A percentile compares a stretch with the other conserved stretches of the same genome.
Conservation (phyloP, 2,888 invertebrate genomes). For the Thera britannica region DNA sequence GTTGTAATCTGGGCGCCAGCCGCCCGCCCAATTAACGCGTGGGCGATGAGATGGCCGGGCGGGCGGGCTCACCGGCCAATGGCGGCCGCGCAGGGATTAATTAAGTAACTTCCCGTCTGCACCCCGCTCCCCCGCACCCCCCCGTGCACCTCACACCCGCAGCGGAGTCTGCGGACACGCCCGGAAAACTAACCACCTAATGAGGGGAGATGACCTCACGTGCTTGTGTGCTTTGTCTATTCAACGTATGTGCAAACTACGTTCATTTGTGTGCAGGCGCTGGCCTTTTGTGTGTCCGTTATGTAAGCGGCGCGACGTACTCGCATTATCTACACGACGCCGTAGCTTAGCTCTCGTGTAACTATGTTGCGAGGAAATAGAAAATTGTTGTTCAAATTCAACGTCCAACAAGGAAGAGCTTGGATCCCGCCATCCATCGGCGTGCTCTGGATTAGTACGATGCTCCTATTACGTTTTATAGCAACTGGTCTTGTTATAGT, state of each 20-base stretch:
- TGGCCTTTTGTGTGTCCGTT: slow-evolving; percentile 74
- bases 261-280: slow-evolving; percentile 73
- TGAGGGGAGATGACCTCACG: slow-evolving; percentile 85
- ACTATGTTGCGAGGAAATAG: slow-evolving; percentile 43
- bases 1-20: slow-evolving; percentile 67
- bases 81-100: slow-evolving; percentile 83
- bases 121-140: slow-evolving; percentile 55
- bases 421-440: slow-evolving; percentile 42
- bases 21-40: slow-evolving; percentile 84
- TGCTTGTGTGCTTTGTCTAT: slow-evolving; percentile 80
- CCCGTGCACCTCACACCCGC: slow-evolving; percentile 61
- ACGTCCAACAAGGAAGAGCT: slow-evolving; percentile 42
- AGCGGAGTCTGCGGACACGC: slow-evolving; percentile 83
- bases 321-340: slow-evolving; percentile 55
- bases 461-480: slow-evolving; percentile 34
- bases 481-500: slow-evolving; percentile 15
- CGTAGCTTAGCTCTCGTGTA: slow-evolving; percentile 42
- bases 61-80: slow-evolving; percentile 78
- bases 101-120: slow-evolving; percentile 82
- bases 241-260: slow-evolving; percentile 72
- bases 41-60: slow-evolving; percentile 78
- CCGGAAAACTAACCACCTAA: slow-evolving; percentile 85
- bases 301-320: slow-evolving; percentile 61
- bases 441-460: slow-evolving; percentile 45
- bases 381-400: slow-evolving; percentile 44